Conservation (phyloP, 2,113 vertebrate genomes). For the Nymphicus hollandicus region DNA sequence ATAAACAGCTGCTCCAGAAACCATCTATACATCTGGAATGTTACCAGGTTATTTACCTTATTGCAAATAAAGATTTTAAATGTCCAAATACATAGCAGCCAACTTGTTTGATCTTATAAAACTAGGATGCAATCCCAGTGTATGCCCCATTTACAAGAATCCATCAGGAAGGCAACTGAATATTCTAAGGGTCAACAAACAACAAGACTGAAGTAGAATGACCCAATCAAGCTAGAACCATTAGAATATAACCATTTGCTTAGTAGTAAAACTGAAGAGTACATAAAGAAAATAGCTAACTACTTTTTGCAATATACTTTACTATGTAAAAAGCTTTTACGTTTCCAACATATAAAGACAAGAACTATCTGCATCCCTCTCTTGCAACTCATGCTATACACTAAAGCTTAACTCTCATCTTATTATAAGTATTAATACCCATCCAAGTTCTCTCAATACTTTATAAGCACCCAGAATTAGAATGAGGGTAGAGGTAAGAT, state of each 20-base stretch:
- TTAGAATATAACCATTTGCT: not conserved
- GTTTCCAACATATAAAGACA: not conserved
- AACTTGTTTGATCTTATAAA: not conserved
- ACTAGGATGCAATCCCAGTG: rapidly evolving
- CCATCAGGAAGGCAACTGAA: not conserved
- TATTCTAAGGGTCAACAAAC: not conserved
- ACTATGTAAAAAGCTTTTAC: not conserved
- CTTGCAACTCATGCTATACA: not conserved
- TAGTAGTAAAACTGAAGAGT: not conserved
- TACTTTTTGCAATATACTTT: not conserved
- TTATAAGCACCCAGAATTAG: not conserved
- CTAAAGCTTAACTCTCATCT: not conserved
- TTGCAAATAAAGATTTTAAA: not conserved
- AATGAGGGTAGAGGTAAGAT: not conserved
- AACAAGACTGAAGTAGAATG: not conserved
- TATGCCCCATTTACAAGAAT: not conserved
- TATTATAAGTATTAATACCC: not conserved
- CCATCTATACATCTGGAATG: not conserved
- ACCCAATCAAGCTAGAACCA: not conserved
- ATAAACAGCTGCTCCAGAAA: not conserved
- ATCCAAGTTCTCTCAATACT: not conserved
- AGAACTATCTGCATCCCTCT: not conserved
- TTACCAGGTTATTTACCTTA: not conserved
- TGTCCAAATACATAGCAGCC: not conserved
- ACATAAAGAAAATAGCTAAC: not conserved